These are phyloP conservation scores for Drosophila lowei DNA, from an alignment of 1,140 invertebrate genomes.

Conservation along the genomic window DNA sequence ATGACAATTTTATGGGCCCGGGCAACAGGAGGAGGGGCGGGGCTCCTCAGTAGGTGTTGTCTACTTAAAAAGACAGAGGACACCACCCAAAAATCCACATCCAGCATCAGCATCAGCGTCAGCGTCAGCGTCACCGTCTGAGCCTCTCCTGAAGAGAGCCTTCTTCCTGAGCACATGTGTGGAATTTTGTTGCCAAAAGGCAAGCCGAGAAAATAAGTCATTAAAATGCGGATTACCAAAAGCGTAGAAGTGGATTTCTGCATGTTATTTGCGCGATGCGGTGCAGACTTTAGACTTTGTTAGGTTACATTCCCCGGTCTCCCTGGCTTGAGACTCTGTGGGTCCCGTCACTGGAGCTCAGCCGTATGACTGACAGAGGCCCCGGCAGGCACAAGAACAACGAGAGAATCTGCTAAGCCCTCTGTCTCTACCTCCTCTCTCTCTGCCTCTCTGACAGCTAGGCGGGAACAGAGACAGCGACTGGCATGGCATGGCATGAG, in stretches of 20 bases:
- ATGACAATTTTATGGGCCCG: conserved; percentile 70
- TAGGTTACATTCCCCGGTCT: conserved; percentile 22
- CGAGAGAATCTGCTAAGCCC: conserved; percentile 53
- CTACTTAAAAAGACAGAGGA: conserved; percentile 39
- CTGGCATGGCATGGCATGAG: background rate
- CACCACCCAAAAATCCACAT: conserved; percentile 22
- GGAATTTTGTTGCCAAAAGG: conserved; percentile 62
- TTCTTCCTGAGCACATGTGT: conserved; percentile 41
- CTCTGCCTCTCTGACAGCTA: conserved; percentile 22
- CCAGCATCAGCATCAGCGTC: background rate
- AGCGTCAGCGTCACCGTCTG: too few relatives aligned
- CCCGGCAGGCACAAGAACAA: conserved; percentile 30
- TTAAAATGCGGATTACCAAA: conserved; percentile 79
- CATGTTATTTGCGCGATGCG: conserved; percentile 69
- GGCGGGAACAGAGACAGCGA: conserved; percentile 12
- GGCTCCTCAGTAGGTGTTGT: conserved; percentile 51
- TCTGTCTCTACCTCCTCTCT: conserved; percentile 30
- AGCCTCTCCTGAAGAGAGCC: conserved; percentile 7
- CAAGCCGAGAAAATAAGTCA: conserved; percentile 77
- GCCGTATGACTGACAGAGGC: conserved; percentile 56
- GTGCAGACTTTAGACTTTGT: conserved; percentile 60
- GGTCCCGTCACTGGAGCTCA: conserved; percentile 46
- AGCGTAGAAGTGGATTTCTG: conserved; percentile 78
- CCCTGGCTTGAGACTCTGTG: conserved; percentile 25
- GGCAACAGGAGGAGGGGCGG: conserved; percentile 19